Evolutionary conservation across 2,113 vertebrate genomes (phyloP), one percentile per base, ranked within the genome.

Genomic region (Menura novaehollandiae): DNA sequence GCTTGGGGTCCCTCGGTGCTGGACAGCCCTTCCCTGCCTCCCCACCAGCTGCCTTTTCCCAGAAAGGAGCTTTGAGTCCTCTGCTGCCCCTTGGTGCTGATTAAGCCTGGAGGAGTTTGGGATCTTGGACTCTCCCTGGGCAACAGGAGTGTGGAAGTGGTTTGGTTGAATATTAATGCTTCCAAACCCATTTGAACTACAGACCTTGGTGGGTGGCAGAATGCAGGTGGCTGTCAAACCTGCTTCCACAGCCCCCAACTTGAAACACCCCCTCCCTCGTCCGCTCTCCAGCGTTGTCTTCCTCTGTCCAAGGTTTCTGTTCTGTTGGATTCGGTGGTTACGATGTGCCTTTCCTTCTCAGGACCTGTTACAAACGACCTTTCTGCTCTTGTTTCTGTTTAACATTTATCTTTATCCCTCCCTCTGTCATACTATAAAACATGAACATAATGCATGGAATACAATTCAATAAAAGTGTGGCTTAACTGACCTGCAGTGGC

Each of bases 271-370:
- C 51, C 44, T 88, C 56, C 87, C 51, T 93, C 7, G 0, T 76
- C 62, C 1, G 0, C 80, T 81, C 63, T 60, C 66, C 92, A 90
- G 84, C 76, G 0, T 87, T 75, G 90, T 95, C 91, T 96, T 95
- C 90, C 91, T 95, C 91, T 83, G 44, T 75, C 77, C 77, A 35
- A 95, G 87, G 79, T 95, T 89, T 95, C 79, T 3, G 8, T 94
- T 93, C 91, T 91, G 84, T 93, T 97, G 81, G 91, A 94, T 92
- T 96, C 12, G 2, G 96, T 97, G 95, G 94, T 97, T 96, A 96
- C 78, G 2, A 97, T 90, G 97, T 97, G 97, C 97, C 97, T 97
- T 97, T 97, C 96, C 97, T 95, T 95, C 97, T 97, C 97, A 97
- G 97, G 97, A 97, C 96, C 91, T 95, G 93, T 97, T 95, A 95